These are phyloP conservation scores for Hydrolagus colliei DNA, from an alignment of 2,797 vertebrate genomes.

Conservation along the genomic window DNA sequence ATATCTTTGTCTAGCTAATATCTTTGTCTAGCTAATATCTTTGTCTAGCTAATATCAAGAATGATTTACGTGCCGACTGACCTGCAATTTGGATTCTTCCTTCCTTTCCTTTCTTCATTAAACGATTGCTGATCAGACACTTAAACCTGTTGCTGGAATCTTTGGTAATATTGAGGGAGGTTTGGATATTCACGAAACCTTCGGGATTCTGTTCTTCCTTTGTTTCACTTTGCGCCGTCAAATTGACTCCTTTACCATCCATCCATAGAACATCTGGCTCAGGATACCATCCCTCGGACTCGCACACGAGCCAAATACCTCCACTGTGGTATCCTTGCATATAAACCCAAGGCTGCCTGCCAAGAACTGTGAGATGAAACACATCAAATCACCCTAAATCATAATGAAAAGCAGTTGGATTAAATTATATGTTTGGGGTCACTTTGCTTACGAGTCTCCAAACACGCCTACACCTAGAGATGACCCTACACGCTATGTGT, in stretches of 20 bases:
- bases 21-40: too few species aligned
- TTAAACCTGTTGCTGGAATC: constrained; percentile 1
- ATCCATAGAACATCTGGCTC: background rate
- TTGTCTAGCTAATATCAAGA: too few species aligned
- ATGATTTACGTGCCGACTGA: constrained; percentile 23
- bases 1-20: too few species aligned
- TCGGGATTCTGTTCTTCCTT: background rate
- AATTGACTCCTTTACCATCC: background rate
- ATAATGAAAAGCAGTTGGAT: too few species aligned
- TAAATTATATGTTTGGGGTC: too few species aligned
- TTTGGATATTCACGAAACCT: constrained; percentile 18
- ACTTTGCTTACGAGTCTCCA: too few species aligned
- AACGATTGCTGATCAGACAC: background rate
- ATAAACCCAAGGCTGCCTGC: background rate
- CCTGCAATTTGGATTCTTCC: constrained; percentile 6
- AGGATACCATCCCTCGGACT: background rate
- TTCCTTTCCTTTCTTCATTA: background rate
- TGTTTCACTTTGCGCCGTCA: background rate
- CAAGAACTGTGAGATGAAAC: background rate
- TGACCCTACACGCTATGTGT: too few species aligned
- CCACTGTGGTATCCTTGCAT: background rate
- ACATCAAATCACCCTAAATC: too few species aligned
- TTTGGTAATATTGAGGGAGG: background rate
- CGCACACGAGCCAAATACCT: background rate
- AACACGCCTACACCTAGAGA: too few species aligned